These are phyloP conservation scores for Elaeidobius kamerunicus DNA, from an alignment of 2,888 invertebrate genomes.

Conservation along the genomic window DNA sequence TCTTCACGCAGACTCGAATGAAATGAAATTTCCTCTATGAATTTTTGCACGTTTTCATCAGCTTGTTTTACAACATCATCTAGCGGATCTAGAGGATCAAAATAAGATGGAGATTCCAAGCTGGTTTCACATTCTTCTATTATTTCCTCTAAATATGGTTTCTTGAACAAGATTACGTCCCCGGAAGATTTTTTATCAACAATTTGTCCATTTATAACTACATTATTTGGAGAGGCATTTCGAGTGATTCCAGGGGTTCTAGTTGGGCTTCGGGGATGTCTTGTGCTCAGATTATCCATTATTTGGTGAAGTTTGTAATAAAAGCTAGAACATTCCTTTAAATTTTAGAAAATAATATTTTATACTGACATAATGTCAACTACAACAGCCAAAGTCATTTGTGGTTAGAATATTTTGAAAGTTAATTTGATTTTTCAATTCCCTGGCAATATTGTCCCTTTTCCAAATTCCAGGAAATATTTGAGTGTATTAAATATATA, in stretches of 20 bases:
- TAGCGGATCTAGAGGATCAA: background rate
- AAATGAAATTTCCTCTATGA: constrained; percentile 11
- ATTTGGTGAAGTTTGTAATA: background rate
- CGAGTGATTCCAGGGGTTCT: background rate
- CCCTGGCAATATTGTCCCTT: too few species aligned
- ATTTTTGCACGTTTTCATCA: constrained; percentile 13
- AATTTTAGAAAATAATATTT: constrained; percentile 10
- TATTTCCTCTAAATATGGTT: constrained; percentile 10
- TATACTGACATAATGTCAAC: too few species aligned
- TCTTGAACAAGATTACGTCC: background rate
- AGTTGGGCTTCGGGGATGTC: background rate
- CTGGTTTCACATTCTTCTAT: constrained; percentile 16
- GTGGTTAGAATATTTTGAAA: too few species aligned
- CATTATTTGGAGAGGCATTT: constrained; percentile 18
- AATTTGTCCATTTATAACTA: constrained; percentile 13
- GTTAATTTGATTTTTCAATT: too few species aligned
- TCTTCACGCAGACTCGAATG: background rate
- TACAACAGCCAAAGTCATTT: too few species aligned
- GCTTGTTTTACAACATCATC: constrained; percentile 12
- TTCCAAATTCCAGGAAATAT: too few species aligned
- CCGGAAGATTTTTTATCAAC: constrained; percentile 9
- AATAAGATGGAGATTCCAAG: background rate
- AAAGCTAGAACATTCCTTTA: background rate
- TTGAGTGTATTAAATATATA: too few species aligned
- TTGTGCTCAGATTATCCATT: background rate